A percentile compares a stretch with the other conserved stretches of the same genome.
These are phyloP conservation scores for Eledona agricola DNA, from an alignment of 2,888 invertebrate genomes.

Conservation along the genomic window DNA sequence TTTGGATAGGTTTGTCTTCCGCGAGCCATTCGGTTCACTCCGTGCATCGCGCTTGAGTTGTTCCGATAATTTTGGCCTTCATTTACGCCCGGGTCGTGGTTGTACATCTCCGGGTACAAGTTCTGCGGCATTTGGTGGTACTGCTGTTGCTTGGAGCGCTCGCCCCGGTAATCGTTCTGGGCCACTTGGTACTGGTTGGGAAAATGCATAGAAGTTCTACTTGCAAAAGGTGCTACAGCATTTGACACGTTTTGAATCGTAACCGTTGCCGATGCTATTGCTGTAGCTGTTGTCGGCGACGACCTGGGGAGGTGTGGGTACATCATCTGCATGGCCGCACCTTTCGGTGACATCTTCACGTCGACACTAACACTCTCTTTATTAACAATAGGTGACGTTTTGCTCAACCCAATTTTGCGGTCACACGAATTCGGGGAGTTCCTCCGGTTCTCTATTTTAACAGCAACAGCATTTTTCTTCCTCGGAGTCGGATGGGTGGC, in stretches of 20 bases:
- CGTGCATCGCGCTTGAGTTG: conserved; percentile 46
- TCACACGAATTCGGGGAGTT: conserved; percentile 66
- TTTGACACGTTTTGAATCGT: conserved; percentile 68
- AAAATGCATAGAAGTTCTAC: conserved; percentile 63
- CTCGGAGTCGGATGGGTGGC: conserved; percentile 66
- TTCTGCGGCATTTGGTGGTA: conserved; percentile 54
- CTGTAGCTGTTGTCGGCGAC: conserved; percentile 74
- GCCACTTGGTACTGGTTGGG: conserved; percentile 60
- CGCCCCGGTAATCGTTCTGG: conserved; percentile 57
- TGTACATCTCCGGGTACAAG: conserved; percentile 59
- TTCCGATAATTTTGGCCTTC: conserved; percentile 56
- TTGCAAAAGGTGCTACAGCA: conserved; percentile 68
- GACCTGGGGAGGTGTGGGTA: conserved; percentile 72
- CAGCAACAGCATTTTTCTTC: conserved; percentile 61
- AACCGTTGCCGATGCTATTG: conserved; percentile 67
- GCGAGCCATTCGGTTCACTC: conserved; percentile 45
- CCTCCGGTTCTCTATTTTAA: conserved; percentile 65
- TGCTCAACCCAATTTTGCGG: conserved; percentile 65
- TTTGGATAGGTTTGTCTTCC: conserved; percentile 60
- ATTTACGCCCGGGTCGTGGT: conserved; percentile 57
- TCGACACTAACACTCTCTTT: conserved; percentile 66
- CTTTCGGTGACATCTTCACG: conserved; percentile 71
- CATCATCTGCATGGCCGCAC: conserved; percentile 65
- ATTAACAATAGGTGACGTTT: conserved; percentile 65
- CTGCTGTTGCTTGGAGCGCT: conserved; percentile 53